A percentile compares a stretch with the other conserved stretches of the same genome.
Conservation (phyloP, 1,140 invertebrate species). For the Zaprionus ornatus region DNA sequence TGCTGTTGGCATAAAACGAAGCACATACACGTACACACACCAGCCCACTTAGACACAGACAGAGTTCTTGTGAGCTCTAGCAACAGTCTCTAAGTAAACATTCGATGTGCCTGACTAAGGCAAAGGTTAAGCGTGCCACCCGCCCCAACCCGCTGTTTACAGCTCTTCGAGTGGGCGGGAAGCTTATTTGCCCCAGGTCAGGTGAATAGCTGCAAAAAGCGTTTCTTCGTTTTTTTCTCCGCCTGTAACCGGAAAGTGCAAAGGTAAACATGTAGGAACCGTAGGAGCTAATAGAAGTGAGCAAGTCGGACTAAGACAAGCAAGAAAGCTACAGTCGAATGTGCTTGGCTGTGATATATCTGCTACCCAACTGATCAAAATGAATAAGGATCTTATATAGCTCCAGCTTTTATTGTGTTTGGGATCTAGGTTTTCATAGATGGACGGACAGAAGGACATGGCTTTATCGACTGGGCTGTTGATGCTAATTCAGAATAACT, state of each 20-base stretch:
- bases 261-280: constrained; percentile 43
- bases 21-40: not conserved
- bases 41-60: not conserved
- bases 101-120: not conserved
- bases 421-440: too few relatives aligned
- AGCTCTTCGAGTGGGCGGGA: not conserved
- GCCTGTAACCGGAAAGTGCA: constrained; percentile 37
- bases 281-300: constrained; percentile 41
- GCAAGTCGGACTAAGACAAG: not conserved
- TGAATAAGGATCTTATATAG: too few relatives aligned
- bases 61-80: not conserved
- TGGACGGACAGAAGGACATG: too few relatives aligned
- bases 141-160: not conserved
- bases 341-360: too few relatives aligned
- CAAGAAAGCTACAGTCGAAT: not conserved
- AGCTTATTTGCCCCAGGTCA: not conserved
- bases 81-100: constrained; percentile 3
- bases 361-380: too few relatives aligned
- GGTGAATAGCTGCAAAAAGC: not conserved
- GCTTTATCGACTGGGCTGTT: too few relatives aligned
- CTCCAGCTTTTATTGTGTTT: too few relatives aligned
- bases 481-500: too few relatives aligned
- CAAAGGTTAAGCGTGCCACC: constrained; percentile 1
- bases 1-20: constrained; percentile 7
- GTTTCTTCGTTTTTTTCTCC: not conserved